Evolutionary conservation across 2,888 invertebrate species (phyloP).

Genomic region (Chironomus tentans): DNA sequence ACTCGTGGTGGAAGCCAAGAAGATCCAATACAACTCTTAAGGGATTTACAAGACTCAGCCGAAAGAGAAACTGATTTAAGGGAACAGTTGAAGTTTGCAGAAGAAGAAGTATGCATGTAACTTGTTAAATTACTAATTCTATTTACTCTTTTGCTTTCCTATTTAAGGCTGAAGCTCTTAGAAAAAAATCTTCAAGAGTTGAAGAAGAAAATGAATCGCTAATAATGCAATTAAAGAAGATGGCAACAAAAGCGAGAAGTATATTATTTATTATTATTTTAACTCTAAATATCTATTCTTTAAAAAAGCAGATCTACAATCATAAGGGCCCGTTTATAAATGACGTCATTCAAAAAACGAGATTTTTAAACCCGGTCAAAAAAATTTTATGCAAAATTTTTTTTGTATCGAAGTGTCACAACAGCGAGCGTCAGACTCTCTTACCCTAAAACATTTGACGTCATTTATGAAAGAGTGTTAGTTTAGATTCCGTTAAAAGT

Average conservation of each 20-base stretch:
- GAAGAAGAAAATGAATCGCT: constrained; percentile 97
- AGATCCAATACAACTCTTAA: constrained; percentile 68
- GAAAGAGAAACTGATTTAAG: constrained; percentile 89
- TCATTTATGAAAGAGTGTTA: too few relatives aligned
- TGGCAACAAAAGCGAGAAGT: constrained; percentile 80
- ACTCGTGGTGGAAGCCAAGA: constrained; percentile 72
- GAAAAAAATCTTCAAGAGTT: constrained; percentile 82
- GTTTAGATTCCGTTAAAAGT: too few relatives aligned
- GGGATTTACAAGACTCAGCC: constrained; percentile 83
- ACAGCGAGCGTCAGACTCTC: too few relatives aligned
- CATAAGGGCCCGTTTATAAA: too few relatives aligned
- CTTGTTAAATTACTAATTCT: too few relatives aligned
- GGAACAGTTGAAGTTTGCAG: constrained; percentile 85
- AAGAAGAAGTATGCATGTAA: constrained; percentile 65
- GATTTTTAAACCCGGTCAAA: too few relatives aligned
- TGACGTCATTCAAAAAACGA: too few relatives aligned
- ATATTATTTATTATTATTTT: constrained; percentile 43
- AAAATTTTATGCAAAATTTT: too few relatives aligned
- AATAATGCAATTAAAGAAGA: constrained; percentile 91
- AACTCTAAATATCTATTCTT: not conserved
- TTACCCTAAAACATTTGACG: too few relatives aligned
- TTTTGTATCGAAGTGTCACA: too few relatives aligned
- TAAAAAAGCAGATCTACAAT: too few relatives aligned
- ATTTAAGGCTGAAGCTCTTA: constrained; percentile 73
- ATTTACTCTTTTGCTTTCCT: too few relatives aligned